Evolutionary conservation across 2,113 vertebrate species (phyloP), one percentile per base, ranked within the genome.

Genomic region (Dipodomys spectabilis): DNA sequence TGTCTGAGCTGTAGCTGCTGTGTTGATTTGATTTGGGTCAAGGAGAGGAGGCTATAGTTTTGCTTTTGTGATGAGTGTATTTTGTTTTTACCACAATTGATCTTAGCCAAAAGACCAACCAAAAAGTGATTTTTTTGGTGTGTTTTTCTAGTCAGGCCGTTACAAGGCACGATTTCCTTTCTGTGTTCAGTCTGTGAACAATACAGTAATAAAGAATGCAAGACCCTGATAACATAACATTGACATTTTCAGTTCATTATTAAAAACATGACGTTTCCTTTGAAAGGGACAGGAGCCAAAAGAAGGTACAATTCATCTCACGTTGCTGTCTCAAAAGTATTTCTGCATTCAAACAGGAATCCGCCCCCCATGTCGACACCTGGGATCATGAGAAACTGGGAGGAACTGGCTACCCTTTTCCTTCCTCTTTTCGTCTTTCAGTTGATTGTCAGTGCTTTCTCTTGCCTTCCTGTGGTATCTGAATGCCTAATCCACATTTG

Each of bases 311-410:
- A 12, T 64, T 91, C 8, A n/a, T 95, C 88, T 62, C 32, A 83
- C 45, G 71, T 85, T 75, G 44, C 18, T 68, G 8, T 86, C 92
- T 96, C 69, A 89, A 95, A 95, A n/a, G 85, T 88, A 93, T 90
- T 84, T 97, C 72, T 96, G 62, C 95, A 95, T 97, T 79, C 90
- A 91, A 96, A 95, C 77, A 97, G 91, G 60, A 95, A 18, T 82
- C 94, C 87, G 6, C 2, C 3, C 32, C 23, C 0, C 22, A 79
- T 74, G 39, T 92, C 78, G 90, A 7, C 82, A 53, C 93, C 86
- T 97, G 96, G 80, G 15, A 91, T 95, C 94, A 93, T 95, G 94
- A 95, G 90, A 91, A 83, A 90, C 68, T 16, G 75, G 72, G 80
- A 45, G 90, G 67, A 93, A 91, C 77, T 60, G 85, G 57, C 64